A percentile compares a stretch with the other conserved stretches of the same genome.
These are phyloP conservation scores for Tetranychus piercei DNA, from an alignment of 2,888 invertebrate genomes.

Conservation along the genomic window DNA sequence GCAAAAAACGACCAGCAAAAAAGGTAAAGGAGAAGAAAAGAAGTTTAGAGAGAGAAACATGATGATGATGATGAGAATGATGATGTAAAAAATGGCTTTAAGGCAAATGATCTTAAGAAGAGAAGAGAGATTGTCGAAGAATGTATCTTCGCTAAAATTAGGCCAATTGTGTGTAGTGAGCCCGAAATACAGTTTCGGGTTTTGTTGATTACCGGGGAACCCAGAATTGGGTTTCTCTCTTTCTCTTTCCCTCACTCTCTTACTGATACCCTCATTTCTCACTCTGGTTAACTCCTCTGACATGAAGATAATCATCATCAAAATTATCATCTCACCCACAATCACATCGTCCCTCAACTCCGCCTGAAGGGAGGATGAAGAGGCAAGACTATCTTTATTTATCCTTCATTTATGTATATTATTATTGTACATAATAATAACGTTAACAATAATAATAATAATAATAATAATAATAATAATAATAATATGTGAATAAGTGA, in stretches of 20 bases:
- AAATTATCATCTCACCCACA: background rate
- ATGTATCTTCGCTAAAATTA: background rate
- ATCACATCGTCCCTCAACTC: background rate
- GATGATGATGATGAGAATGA: background rate
- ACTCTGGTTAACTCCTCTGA: conserved; percentile 1
- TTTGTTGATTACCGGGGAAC: background rate
- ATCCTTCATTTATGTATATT: background rate
- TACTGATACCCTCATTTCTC: background rate
- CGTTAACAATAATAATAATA: too few species aligned
- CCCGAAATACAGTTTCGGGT: background rate
- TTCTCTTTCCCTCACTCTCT: background rate
- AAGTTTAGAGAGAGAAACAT: background rate
- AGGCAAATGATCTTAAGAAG: too few species aligned
- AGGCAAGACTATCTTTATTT: background rate
- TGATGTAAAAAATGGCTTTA: too few species aligned
- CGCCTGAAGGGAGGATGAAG: background rate
- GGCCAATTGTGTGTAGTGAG: background rate
- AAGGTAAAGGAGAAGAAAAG: background rate
- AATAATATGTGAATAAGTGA: too few species aligned
- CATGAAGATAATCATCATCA: background rate
- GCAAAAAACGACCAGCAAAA: background rate
- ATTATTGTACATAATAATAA: background rate
- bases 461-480: too few species aligned
- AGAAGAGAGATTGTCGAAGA: background rate
- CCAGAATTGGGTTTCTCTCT: background rate